Conservation (phyloP, 2,888 invertebrate species). For the Myathropa florea region DNA sequence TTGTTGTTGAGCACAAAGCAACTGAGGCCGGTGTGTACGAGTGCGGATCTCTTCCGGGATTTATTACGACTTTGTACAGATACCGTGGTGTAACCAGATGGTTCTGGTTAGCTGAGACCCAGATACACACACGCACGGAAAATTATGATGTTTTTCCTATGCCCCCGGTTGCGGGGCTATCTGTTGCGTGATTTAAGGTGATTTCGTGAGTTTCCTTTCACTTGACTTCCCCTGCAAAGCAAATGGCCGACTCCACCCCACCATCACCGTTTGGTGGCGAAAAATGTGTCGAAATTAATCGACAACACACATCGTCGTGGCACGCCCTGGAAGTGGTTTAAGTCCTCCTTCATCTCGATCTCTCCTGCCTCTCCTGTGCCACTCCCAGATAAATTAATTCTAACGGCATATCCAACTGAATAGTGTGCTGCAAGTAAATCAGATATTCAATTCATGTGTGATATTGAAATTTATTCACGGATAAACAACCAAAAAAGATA, state of each 20-base stretch:
- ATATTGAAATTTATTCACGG: constrained; percentile 38
- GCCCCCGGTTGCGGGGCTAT: not conserved
- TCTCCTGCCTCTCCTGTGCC: not conserved
- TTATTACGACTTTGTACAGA: not conserved
- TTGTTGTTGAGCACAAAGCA: constrained; percentile 6
- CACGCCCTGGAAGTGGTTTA: not conserved
- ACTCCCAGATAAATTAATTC: not conserved
- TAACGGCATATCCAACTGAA: not conserved
- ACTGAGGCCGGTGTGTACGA: not conserved
- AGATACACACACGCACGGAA: not conserved
- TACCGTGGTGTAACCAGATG: not conserved
- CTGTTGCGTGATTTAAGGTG: not conserved
- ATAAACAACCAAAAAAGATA: constrained; percentile 3
- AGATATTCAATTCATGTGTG: constrained; percentile 31
- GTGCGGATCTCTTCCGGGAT: not conserved
- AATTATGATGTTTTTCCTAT: too few relatives aligned
- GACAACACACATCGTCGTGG: not conserved
- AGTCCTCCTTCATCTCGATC: not conserved
- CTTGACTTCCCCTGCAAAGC: not conserved
- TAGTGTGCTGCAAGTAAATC: constrained; percentile 1
- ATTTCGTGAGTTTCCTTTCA: not conserved
- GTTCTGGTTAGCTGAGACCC: not conserved
- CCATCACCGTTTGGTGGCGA: not conserved
- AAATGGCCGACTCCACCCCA: not conserved
- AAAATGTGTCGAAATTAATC: not conserved